Evolutionary conservation across 2,888 invertebrate species (phyloP).

Genomic region (Lasioglossum villosulum): DNA sequence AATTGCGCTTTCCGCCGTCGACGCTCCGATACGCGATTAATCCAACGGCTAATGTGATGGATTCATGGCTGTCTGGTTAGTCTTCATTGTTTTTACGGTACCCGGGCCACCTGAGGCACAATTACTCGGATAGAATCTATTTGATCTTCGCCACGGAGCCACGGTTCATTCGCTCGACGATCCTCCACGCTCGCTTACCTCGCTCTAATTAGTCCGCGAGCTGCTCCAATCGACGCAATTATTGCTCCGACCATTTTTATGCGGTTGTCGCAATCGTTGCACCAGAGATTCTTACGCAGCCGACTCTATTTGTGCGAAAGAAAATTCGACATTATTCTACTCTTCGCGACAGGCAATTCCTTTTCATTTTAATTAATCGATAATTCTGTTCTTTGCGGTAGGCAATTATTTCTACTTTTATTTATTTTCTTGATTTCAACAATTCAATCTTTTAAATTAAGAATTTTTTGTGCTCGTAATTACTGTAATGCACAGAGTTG

Average conservation of each 20-base stretch:
- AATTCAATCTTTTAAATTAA: no score
- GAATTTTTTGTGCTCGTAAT: background rate
- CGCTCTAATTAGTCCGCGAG: background rate
- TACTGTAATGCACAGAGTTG: background rate
- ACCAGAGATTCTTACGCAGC: background rate
- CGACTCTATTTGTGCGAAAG: background rate
- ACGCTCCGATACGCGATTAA: conserved; percentile 33
- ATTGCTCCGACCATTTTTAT: background rate
- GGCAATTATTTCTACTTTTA: no score
- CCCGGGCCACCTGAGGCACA: conserved; percentile 7
- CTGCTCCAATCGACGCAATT: background rate
- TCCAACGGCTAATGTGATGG: conserved; percentile 39
- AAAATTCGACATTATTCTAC: background rate
- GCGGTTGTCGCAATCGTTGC: background rate
- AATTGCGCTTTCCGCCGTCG: conserved; percentile 43
- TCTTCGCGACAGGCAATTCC: no score
- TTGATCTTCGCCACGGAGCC: background rate
- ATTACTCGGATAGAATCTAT: conserved; percentile 1
- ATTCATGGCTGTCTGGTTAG: conserved; percentile 32
- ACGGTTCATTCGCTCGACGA: background rate
- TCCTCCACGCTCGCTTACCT: background rate
- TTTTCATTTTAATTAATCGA: background rate
- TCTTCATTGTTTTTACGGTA: conserved; percentile 17
- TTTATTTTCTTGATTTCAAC: no score
- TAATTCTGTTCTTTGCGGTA: background rate